Conservation (phyloP, 2,888 invertebrate genomes). For the Conistra vaccinii region DNA sequence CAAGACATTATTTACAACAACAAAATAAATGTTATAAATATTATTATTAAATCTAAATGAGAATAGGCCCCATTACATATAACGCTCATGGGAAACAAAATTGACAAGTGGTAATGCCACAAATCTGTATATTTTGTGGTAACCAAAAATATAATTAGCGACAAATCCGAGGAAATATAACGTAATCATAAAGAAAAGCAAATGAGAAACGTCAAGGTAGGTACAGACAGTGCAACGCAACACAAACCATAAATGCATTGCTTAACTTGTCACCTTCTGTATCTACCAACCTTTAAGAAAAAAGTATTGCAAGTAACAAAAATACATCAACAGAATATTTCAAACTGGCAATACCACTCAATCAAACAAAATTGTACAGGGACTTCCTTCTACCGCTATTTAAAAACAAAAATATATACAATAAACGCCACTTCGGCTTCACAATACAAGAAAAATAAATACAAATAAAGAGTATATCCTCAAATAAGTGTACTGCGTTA, state of each 20-base stretch:
- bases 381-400: slow-evolving; percentile 63
- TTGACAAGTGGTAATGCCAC: slow-evolving; percentile 49
- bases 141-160: background rate
- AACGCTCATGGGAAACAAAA: slow-evolving; percentile 48
- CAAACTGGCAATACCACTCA: slow-evolving; percentile 57
- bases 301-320: slow-evolving; percentile 3
- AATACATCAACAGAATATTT: slow-evolving; percentile 10
- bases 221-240: background rate
- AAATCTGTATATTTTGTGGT: background rate
- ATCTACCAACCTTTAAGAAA: background rate
- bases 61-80: slow-evolving; percentile 75
- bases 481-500: slow-evolving; percentile 72
- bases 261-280: background rate
- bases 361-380: slow-evolving; percentile 57
- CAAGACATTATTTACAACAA: slow-evolving; percentile 86
- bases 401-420: slow-evolving; percentile 72
- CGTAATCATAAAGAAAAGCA: background rate
- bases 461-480: slow-evolving; percentile 72
- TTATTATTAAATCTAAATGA: slow-evolving; percentile 77
- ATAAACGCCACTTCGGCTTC: slow-evolving; percentile 61
- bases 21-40: slow-evolving; percentile 78
- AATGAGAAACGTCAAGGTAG: background rate
- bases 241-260: background rate
- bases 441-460: slow-evolving; percentile 70
- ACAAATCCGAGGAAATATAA: slow-evolving; percentile 3